A percentile compares a stretch with the other conserved stretches of the same genome.
phyloP scores from a whole-genome alignment of 2,113 vertebrate species.

The Cryptotis parvus region DNA sequence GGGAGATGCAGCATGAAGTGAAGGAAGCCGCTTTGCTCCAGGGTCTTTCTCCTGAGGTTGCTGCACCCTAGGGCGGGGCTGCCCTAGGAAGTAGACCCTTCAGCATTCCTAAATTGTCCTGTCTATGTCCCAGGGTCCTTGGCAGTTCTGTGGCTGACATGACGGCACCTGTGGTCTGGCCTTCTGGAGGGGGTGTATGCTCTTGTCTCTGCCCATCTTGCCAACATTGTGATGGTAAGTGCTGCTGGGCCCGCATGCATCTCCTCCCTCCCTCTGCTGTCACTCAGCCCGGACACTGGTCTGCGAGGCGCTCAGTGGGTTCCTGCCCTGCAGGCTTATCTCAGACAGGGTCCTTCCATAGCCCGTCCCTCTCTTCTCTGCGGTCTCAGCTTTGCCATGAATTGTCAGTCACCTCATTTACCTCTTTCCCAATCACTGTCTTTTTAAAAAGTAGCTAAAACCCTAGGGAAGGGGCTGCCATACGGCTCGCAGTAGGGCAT shows the following conservation, averaged over 20 bases:
- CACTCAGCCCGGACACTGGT: not conserved
- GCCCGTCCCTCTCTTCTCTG: not conserved
- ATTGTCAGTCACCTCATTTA: not conserved
- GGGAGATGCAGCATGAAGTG: not conserved
- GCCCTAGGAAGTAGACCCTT: not conserved
- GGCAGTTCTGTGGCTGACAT: slow-evolving; percentile 97
- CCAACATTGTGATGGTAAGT: slow-evolving; percentile 98
- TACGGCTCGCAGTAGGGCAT: no score
- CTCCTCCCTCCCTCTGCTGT: not conserved
- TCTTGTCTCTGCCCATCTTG: slow-evolving; percentile 96
- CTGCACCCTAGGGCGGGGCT: not conserved
- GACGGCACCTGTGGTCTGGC: slow-evolving; percentile 96
- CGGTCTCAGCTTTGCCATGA: not conserved
- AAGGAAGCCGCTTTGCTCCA: not conserved
- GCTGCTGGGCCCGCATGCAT: not conserved
- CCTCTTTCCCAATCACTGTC: not conserved
- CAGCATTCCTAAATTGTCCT: not conserved
- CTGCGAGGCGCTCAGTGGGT: not conserved
- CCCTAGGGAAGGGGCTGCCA: no score
- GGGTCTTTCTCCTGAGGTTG: not conserved
- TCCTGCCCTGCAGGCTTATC: not conserved
- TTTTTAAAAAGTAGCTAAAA: slow-evolving; percentile 31
- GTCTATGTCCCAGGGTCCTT: slow-evolving; percentile 91
- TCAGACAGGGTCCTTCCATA: not conserved
- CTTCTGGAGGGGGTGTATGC: slow-evolving; percentile 98